phyloP scores from a whole-genome alignment of 2,797 vertebrate genomes.

The Betta splendens region DNA sequence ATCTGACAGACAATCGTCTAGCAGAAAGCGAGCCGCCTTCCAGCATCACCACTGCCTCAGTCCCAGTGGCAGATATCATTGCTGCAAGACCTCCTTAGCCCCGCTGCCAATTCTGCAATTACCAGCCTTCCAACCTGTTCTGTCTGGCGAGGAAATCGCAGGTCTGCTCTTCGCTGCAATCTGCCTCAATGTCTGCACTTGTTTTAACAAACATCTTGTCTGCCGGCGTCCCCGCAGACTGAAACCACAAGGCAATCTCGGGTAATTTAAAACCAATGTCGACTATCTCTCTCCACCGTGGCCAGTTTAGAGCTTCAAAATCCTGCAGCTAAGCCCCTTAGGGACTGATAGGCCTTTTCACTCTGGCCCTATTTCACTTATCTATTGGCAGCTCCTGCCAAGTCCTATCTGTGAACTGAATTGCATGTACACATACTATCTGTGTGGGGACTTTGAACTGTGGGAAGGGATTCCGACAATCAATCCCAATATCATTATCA shows the following conservation, averaged over 20 bases:
- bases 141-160: conserved; percentile 75
- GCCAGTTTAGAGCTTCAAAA: conserved; percentile 81
- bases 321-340: conserved; percentile 81
- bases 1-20: conserved; percentile 34
- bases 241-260: conserved; percentile 85
- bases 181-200: conserved; percentile 78
- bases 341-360: conserved; percentile 85
- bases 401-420: conserved; percentile 77
- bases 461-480: conserved; percentile 88
- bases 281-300: conserved; percentile 76
- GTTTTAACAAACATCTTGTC: conserved; percentile 86
- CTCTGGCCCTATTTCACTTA: conserved; percentile 85
- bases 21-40: conserved; percentile 36
- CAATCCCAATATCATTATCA: conserved; percentile 92
- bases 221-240: conserved; percentile 77
- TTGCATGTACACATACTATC: conserved; percentile 83
- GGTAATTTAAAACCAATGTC: conserved; percentile 86
- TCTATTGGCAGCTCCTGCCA: conserved; percentile 84
- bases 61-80: conserved; percentile 74
- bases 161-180: conserved; percentile 77
- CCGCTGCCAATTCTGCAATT: conserved; percentile 82
- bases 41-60: conserved; percentile 31
- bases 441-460: conserved; percentile 87
- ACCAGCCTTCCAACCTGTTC: conserved; percentile 73
- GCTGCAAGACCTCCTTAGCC: conserved; percentile 70